Base-by-base conservation (phyloP, 2,797 vertebrate genomes). In the Phataginus tricuspis region DNA sequence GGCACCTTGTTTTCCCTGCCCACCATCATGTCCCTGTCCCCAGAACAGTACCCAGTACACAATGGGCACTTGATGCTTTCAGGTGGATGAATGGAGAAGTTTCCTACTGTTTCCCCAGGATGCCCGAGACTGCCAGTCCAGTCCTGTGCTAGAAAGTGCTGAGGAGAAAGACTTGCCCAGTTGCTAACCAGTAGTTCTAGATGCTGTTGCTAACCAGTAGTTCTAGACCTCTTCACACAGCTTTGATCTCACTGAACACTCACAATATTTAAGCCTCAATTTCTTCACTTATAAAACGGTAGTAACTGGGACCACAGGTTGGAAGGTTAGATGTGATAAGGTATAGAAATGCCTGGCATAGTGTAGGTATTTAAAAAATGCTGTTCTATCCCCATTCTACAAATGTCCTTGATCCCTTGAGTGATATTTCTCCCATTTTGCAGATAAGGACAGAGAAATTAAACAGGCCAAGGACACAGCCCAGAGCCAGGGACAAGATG, bases 41-140 rank as follows among this genome's bases (percentile, higher is more conserved):
- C 9, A 31, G n/a, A 61, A 29, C 16, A 0, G 29, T 23, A 29
- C 19, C 57, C 0, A 29, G 45, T 39, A 31, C 10, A 1, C 9
- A 9, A 39, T 8, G 3, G 53, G 39, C 49, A 12, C n/a, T 10
- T 1, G 4, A 8, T 7, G 7, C 18, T 59, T 34, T 45, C 42
- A 45, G 42, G 42, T 12, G 72, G 57, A 53, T 0, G 0, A 49
- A 23, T 3, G 13, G 34, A 63, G 55, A 19, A 7, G 4, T n/a
- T 27, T 19, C 11, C 39, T 14, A 57, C 55, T 3, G 1, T 61
- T 29, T 53, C 25, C 18, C 18, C 31, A 10, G 72, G 12, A 18
- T 15, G 0, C 39, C 69, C 0, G 3, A 15, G 21, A 5, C 8
- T 0, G 27, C 68, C 39, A 0, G 31, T 51, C 61, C 49, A 0